Evolutionary conservation across 2,113 vertebrate genomes (phyloP).

Genomic region (Zosterops borbonicus): DNA sequence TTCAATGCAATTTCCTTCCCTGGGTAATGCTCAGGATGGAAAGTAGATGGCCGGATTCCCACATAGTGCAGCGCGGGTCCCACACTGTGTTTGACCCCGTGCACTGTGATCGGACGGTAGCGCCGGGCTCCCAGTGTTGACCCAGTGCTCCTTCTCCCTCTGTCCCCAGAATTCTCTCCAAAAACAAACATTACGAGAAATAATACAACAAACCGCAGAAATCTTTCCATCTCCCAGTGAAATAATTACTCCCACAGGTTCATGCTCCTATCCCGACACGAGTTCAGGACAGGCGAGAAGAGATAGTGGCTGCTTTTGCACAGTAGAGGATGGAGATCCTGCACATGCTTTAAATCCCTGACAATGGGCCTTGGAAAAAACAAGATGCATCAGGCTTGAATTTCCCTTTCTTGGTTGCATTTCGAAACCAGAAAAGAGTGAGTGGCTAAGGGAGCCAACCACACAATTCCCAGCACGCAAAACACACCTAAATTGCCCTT

Average conservation of each 20-base stretch:
- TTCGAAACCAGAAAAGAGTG: not conserved
- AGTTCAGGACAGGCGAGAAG: not conserved
- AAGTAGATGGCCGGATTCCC: not conserved
- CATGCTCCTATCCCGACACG: not conserved
- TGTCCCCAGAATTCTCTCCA: conserved; percentile 26
- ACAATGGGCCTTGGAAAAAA: not conserved
- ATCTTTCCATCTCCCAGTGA: not conserved
- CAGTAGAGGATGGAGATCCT: not conserved
- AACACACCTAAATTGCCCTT: not conserved
- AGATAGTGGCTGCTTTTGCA: not conserved
- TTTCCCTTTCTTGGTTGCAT: not conserved
- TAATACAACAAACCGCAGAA: not conserved
- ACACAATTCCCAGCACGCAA: not conserved
- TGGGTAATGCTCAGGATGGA: not conserved
- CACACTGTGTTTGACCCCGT: conserved; percentile 18
- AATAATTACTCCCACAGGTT: not conserved
- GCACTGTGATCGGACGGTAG: not conserved
- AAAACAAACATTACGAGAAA: conserved; percentile 29
- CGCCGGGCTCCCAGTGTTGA: not conserved
- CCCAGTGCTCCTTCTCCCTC: not conserved
- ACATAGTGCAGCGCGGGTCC: not conserved
- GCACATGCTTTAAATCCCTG: not conserved
- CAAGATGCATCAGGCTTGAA: not conserved
- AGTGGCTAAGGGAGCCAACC: not conserved
- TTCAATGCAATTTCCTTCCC: conserved; percentile 26